Percentiles rank a stretch among this genome's conserved stretches.
phyloP scores from a whole-genome alignment of 2,888 invertebrate genomes.

The Bombylius discolor region DNA sequence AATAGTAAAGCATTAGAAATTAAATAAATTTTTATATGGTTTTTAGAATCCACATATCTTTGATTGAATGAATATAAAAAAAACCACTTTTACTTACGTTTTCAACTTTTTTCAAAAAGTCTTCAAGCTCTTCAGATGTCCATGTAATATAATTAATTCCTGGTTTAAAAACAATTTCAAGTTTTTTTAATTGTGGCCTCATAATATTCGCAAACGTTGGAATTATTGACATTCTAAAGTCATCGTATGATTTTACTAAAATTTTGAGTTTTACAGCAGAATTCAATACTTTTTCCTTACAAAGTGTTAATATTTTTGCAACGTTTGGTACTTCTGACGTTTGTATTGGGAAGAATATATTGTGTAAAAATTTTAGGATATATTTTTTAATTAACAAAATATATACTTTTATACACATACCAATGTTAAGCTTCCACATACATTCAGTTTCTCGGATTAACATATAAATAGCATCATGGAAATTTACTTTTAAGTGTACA shows the following conservation, averaged over 20 bases:
- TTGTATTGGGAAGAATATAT: background rate
- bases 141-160: conserved; percentile 67
- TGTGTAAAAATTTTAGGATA: background rate
- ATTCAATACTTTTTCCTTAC: conserved; percentile 52
- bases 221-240: conserved; percentile 38
- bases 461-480: conserved; percentile 57
- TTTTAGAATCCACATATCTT: too few relatives aligned
- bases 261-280: conserved; percentile 48
- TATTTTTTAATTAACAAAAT: background rate
- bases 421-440: conserved; percentile 60
- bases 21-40: too few relatives aligned
- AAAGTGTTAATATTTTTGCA: conserved; percentile 60
- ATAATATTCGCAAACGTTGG: conserved; percentile 54
- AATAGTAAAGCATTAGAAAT: background rate
- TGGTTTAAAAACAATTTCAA: conserved; percentile 60
- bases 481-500: conserved; percentile 53
- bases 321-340: conserved; percentile 54
- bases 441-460: conserved; percentile 69
- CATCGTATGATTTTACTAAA: conserved; percentile 49
- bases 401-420: conserved; percentile 29
- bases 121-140: conserved; percentile 53
- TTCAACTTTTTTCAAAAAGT: conserved; percentile 36
- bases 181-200: conserved; percentile 49
- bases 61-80: too few relatives aligned
- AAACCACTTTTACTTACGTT: too few relatives aligned